phyloP scores from a whole-genome alignment of 2,888 invertebrate species.

The Pantelozetes paolii region DNA sequence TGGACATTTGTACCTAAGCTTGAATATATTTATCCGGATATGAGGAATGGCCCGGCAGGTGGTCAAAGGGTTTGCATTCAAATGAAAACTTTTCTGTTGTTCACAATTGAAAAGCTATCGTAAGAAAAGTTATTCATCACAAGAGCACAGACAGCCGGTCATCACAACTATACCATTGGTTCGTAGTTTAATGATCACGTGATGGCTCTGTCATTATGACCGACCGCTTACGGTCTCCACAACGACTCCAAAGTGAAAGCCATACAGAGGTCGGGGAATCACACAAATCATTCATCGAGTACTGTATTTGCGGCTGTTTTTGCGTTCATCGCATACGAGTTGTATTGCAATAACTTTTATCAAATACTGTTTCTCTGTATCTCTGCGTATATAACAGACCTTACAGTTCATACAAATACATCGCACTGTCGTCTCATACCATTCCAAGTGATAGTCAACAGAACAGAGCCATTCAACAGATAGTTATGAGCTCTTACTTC shows the following conservation, averaged over 20 bases:
- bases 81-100: constrained; percentile 19
- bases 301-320: constrained; percentile 25
- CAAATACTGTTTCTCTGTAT: neutral
- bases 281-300: constrained; percentile 29
- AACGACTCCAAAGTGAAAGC: neutral
- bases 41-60: constrained; percentile 29
- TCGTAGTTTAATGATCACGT: constrained; percentile 19
- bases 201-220: constrained; percentile 13
- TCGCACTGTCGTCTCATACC: neutral
- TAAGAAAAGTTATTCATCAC: constrained; percentile 32
- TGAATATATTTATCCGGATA: constrained; percentile 20
- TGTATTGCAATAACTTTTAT: constrained; percentile 13
- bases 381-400: neutral
- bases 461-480: neutral
- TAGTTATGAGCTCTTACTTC: constrained; percentile 32
- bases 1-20: constrained; percentile 17
- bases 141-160: constrained; percentile 23
- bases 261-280: neutral
- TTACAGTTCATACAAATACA: neutral
- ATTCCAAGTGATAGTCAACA: neutral
- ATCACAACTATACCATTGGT: constrained; percentile 8
- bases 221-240: constrained; percentile 23
- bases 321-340: neutral
- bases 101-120: constrained; percentile 18
- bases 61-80: constrained; percentile 29